phyloP scores from a whole-genome alignment of 2,888 invertebrate species.

The Ectemnius continuus region DNA sequence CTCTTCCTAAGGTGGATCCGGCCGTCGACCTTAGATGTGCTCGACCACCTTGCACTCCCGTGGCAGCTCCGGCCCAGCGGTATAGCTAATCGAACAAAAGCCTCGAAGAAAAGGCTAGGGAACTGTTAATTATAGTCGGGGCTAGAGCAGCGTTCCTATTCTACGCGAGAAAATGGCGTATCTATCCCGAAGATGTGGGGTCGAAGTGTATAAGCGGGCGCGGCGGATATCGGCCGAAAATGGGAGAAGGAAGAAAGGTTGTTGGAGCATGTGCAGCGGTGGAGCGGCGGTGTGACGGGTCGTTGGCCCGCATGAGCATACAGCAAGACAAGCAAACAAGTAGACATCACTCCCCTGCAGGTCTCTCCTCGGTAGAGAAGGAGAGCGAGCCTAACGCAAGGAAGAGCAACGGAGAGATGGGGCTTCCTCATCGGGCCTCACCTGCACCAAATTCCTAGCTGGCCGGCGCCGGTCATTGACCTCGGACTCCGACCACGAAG shows the following conservation, averaged over 20 bases:
- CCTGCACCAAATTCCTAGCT: slow-evolving; percentile 77
- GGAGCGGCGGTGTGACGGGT: slow-evolving; percentile 51
- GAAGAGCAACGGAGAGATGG: slow-evolving; percentile 39
- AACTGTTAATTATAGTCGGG: background rate
- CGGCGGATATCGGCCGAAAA: slow-evolving; percentile 29
- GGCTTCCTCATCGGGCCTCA: slow-evolving; percentile 69
- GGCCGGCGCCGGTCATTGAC: slow-evolving; percentile 70
- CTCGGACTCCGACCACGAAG: slow-evolving; percentile 56
- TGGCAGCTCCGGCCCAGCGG: slow-evolving; percentile 25
- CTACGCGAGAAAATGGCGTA: slow-evolving; percentile 12
- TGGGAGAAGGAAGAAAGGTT: slow-evolving; percentile 36
- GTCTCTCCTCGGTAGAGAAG: slow-evolving; percentile 44
- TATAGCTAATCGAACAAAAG: slow-evolving; percentile 13
- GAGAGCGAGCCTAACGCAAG: no score
- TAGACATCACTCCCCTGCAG: slow-evolving; percentile 58
- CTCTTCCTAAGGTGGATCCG: slow-evolving; percentile 24
- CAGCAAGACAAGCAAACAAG: slow-evolving; percentile 59
- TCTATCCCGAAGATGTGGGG: no score
- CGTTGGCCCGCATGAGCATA: slow-evolving; percentile 65
- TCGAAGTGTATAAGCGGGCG: no score
- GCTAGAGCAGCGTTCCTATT: background rate
- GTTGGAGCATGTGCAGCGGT: slow-evolving; percentile 39
- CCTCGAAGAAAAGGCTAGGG: slow-evolving; percentile 2
- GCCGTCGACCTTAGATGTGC: slow-evolving; percentile 62
- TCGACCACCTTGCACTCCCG: slow-evolving; percentile 5